Evolutionary conservation across 2,888 invertebrate genomes (phyloP), one percentile per base, ranked within the genome.

Genomic region (Cheilosia variabilis): DNA sequence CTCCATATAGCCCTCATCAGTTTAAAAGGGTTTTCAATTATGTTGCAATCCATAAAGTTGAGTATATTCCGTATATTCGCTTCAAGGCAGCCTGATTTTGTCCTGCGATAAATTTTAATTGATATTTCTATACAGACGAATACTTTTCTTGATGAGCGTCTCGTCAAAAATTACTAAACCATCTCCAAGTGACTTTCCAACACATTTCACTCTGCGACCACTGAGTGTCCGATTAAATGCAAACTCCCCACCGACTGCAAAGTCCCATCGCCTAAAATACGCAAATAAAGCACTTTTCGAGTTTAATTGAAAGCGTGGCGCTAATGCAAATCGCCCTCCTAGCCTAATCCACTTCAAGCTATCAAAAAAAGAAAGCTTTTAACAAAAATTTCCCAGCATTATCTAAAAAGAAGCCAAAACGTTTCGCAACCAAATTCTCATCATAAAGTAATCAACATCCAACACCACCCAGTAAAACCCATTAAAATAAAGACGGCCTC

Each of bases 401-500:
- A 55, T 66, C 31, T 58, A 57, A 60, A 53, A 50, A 55, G 63
- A 62, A 55, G 55, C 24, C 60, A 62, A 62, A 53, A 37, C 31
- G 50, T 37, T 55, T 45, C 19, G 37, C 43, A 63, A 60, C 60
- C 53, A 63, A 73, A 73, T 63, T 60, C 24, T 63, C 62, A 13
- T 78, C 69, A 69, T 22, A 63, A 47, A 78, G 55, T 57, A 57
- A 69, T 69, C 78, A 55, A 19, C 63, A 55, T 55, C 41, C 62
- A 22, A 60, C 60, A 68, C 27, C 31, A 31, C 53, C 41, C 47
- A 43, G 22, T 62, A 62, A 19, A 53, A 53, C 52, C 53, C 45
- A 37, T 57, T 57, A 45, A 41, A 55, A 17, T 55, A n/a, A 57
- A 10, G 41, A 19, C 63, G 24, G 27, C 78, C 55, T 47, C 22